phyloP scores from a whole-genome alignment of 2,797 vertebrate genomes.

The Poliocrania exsul region DNA sequence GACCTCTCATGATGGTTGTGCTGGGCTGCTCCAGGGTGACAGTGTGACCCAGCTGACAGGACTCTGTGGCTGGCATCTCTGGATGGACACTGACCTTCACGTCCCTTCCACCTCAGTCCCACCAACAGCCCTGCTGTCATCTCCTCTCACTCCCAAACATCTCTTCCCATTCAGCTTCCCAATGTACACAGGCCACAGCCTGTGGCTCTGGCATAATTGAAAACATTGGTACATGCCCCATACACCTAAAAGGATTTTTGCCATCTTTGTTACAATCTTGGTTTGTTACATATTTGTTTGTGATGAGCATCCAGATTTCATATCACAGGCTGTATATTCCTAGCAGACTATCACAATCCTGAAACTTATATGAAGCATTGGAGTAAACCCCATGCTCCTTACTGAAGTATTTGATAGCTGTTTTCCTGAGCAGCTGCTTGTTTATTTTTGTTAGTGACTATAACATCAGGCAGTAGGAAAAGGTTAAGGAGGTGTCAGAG shows the following conservation, averaged over 20 bases:
- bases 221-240: neutral
- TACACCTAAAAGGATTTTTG: neutral
- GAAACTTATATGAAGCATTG: neutral
- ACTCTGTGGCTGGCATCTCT: neutral
- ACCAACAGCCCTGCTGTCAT: neutral
- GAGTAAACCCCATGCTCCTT: neutral
- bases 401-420: neutral
- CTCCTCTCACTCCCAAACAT: neutral
- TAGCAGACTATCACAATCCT: neutral
- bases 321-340: neutral
- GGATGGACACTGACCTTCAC: neutral
- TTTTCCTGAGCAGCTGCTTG: neutral
- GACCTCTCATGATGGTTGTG: neutral
- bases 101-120: neutral
- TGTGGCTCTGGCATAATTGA: fast-evolving
- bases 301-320: neutral
- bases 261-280: neutral
- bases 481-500: neutral
- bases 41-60: neutral
- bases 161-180: neutral
- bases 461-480: neutral
- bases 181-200: fast-evolving
- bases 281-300: too few relatives aligned
- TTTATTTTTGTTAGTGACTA: neutral
- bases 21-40: neutral